phyloP scores from a whole-genome alignment of 1,140 invertebrate species.

The Adelges cooleyi region DNA sequence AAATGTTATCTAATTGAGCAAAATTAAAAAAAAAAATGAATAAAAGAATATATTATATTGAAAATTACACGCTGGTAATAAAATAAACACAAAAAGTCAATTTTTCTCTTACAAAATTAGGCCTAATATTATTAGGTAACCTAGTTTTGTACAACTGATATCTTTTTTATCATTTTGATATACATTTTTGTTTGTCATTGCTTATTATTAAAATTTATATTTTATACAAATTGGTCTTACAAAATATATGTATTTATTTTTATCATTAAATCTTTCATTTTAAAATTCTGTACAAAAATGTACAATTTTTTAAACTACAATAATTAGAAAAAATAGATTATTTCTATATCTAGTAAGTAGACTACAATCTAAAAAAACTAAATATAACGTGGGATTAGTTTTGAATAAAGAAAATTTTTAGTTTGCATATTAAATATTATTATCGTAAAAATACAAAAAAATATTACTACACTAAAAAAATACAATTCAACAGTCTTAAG shows the following conservation, averaged over 20 bases:
- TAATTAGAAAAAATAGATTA: not conserved
- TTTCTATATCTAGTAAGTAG: constrained; percentile 11
- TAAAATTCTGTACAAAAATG: constrained; percentile 1
- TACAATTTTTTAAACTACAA: constrained; percentile 4
- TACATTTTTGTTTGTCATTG: too few relatives aligned
- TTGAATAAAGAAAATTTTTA: not conserved
- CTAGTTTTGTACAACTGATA: constrained; percentile 24
- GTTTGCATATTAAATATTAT: not conserved
- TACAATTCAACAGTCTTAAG: constrained; percentile 16
- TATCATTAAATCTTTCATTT: not conserved
- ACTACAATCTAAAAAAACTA: constrained; percentile 1
- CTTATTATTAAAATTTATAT: not conserved
- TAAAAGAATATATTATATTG: not conserved
- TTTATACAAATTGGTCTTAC: constrained; percentile 9
- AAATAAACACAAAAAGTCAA: constrained; percentile 21
- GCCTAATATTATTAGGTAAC: constrained; percentile 15
- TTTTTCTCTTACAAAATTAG: constrained; percentile 10
- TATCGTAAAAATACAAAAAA: not conserved
- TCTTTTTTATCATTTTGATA: not conserved
- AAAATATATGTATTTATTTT: constrained; percentile 9
- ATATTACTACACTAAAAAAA: constrained; percentile 7
- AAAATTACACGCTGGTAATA: not conserved
- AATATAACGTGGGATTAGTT: too few relatives aligned
- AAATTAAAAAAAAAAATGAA: constrained; percentile 13
- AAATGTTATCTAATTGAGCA: constrained; percentile 19